phyloP scores from a whole-genome alignment of 2,888 invertebrate genomes.

The Melieria omissa region DNA sequence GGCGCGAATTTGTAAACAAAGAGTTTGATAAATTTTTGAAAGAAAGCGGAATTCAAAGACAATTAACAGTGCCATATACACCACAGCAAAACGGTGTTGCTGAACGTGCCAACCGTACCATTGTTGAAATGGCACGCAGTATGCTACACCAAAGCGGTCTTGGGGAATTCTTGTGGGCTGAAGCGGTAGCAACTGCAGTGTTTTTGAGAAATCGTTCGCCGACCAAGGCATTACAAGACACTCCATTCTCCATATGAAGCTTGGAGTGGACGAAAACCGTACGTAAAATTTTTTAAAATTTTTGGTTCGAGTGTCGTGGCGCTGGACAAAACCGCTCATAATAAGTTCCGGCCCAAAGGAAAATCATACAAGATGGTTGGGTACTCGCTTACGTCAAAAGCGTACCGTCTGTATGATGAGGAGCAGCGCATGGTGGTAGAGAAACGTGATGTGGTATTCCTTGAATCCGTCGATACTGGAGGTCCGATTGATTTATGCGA shows the following conservation, averaged over 20 bases:
- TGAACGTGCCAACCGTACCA: constrained; percentile 24
- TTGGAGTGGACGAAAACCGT: constrained; percentile 38
- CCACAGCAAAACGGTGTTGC: constrained; percentile 14
- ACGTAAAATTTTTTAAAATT: constrained; percentile 17
- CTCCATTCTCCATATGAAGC: constrained; percentile 44
- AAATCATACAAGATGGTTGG: constrained; percentile 11
- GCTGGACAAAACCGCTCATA: constrained; percentile 5
- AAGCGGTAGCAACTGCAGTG: constrained; percentile 40
- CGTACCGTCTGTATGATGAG: too few relatives aligned
- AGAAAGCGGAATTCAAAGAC: constrained; percentile 10
- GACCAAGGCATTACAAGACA: constrained; percentile 36
- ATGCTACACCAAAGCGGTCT: constrained; percentile 49
- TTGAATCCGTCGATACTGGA: too few relatives aligned
- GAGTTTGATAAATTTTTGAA: constrained; percentile 23
- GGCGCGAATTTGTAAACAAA: constrained; percentile 13
- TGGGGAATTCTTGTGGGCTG: constrained; percentile 47
- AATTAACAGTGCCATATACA: constrained; percentile 12
- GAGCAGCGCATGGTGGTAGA: too few relatives aligned
- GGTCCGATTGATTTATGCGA: too few relatives aligned
- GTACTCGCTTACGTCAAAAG: not conserved
- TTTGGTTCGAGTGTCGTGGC: constrained; percentile 9
- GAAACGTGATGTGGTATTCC: too few relatives aligned
- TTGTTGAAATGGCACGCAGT: constrained; percentile 50
- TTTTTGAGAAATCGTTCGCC: constrained; percentile 38
- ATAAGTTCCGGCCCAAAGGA: constrained; percentile 8